Percentiles rank a stretch among this genome's conserved stretches.
These are phyloP conservation scores for Sycophaga agraensis DNA, from an alignment of 1,140 invertebrate genomes.

Conservation along the genomic window DNA sequence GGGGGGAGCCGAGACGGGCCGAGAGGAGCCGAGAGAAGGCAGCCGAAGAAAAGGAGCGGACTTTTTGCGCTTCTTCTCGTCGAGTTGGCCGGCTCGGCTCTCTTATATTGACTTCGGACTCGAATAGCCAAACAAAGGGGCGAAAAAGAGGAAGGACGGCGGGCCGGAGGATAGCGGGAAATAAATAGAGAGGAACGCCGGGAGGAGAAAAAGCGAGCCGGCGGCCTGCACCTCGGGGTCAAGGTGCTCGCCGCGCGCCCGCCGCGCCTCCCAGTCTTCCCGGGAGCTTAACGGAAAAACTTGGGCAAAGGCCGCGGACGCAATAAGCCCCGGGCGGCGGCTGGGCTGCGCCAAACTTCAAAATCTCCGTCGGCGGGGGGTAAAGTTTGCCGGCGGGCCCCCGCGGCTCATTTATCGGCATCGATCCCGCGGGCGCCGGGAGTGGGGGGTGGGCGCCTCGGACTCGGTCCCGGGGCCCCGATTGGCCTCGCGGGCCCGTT, in stretches of 20 bases:
- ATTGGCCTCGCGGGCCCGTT: no score
- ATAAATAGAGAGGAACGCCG: slow-evolving; percentile 20
- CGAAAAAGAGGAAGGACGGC: slow-evolving; percentile 15
- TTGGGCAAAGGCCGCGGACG: slow-evolving; percentile 21
- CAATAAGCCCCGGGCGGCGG: no score
- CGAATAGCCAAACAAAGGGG: slow-evolving; percentile 1
- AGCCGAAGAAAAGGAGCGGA: not conserved
- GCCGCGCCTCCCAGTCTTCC: not conserved
- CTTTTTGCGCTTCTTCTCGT: slow-evolving; percentile 10
- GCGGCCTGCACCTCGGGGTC: not conserved
- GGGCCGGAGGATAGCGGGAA: not conserved
- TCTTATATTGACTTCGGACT: slow-evolving; percentile 18
- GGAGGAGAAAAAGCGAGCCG: not conserved
- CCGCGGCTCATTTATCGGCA: slow-evolving; percentile 19
- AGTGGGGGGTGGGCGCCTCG: no score
- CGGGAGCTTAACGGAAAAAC: slow-evolving; percentile 24
- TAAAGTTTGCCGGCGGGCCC: no score
- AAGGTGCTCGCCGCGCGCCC: no score
- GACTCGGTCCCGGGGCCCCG: no score
- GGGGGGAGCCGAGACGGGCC: no score
- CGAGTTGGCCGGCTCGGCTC: not conserved
- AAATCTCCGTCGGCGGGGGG: slow-evolving; percentile 15
- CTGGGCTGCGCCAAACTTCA: slow-evolving; percentile 20
- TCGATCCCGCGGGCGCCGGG: not conserved
- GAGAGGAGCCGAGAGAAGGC: not conserved